phyloP scores from a whole-genome alignment of 2,888 invertebrate genomes.

The Hesperia comma region DNA sequence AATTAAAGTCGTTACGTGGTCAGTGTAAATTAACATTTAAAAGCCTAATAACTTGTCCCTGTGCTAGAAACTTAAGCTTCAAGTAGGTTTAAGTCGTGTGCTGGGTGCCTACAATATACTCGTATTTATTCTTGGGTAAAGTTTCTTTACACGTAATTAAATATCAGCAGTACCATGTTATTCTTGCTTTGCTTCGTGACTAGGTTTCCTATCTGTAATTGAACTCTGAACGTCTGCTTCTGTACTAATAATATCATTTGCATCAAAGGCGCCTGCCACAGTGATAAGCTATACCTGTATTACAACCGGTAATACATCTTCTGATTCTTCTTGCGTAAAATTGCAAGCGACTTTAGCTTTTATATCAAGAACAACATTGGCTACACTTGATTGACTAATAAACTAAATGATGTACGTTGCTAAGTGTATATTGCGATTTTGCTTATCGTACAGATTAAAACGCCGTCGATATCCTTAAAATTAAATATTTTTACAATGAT shows the following conservation, averaged over 20 bases:
- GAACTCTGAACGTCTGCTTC: slow-evolving; percentile 11
- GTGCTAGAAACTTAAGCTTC: too few species aligned
- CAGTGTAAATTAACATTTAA: too few species aligned
- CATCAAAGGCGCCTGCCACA: slow-evolving; percentile 29
- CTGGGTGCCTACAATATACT: too few species aligned
- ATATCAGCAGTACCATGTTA: neutral
- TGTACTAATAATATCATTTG: slow-evolving; percentile 29
- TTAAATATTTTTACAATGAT: slow-evolving; percentile 48
- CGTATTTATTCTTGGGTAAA: too few species aligned
- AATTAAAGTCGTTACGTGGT: too few species aligned
- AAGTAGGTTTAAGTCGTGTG: too few species aligned
- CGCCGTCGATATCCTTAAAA: slow-evolving; percentile 47
- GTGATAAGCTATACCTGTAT: slow-evolving; percentile 28
- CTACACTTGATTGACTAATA: slow-evolving; percentile 18
- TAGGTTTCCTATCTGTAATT: slow-evolving; percentile 12
- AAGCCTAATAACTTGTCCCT: too few species aligned
- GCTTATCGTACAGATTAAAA: slow-evolving; percentile 41
- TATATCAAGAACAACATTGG: slow-evolving; percentile 23
- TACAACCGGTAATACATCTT: slow-evolving; percentile 32
- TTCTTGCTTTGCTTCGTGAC: neutral
- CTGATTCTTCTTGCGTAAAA: neutral
- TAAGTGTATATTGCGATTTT: slow-evolving; percentile 29
- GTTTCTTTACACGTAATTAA: neutral
- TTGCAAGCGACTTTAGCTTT: slow-evolving; percentile 31
- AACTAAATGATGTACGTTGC: neutral